phyloP scores from a whole-genome alignment of 2,113 vertebrate genomes.

The Indicator indicator region DNA sequence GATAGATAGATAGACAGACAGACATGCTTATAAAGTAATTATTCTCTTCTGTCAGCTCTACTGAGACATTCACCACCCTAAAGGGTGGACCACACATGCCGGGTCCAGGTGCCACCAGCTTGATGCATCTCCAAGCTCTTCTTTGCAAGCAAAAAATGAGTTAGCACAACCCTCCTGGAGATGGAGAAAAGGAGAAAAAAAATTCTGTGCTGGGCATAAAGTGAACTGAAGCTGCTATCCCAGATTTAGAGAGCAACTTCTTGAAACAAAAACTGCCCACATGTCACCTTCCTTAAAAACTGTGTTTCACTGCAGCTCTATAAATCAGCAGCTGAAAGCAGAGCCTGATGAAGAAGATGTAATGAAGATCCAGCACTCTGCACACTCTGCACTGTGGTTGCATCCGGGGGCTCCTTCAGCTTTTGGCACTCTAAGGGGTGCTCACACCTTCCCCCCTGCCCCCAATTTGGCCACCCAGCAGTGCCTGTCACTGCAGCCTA shows the following conservation, averaged over 20 bases:
- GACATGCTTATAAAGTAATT: neutral
- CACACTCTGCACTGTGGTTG: neutral
- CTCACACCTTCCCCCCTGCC: rapidly evolving
- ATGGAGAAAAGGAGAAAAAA: neutral
- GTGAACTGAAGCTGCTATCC: neutral
- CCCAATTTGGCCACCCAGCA: neutral
- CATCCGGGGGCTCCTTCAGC: neutral
- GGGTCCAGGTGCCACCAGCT: neutral
- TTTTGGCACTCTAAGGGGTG: neutral
- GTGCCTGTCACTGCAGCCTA: rapidly evolving
- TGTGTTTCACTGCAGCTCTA: rapidly evolving
- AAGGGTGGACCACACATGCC: rapidly evolving
- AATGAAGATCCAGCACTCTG: too few relatives aligned
- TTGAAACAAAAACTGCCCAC: neutral
- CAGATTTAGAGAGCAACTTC: neutral
- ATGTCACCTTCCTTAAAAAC: neutral
- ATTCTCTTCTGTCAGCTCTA: neutral
- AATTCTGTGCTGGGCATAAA: neutral
- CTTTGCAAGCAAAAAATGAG: neutral
- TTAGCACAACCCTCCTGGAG: neutral
- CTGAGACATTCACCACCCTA: rapidly evolving
- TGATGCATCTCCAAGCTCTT: neutral
- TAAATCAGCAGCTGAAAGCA: neutral
- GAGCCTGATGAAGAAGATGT: too few relatives aligned
- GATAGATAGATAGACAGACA: too few relatives aligned